Evolutionary conservation across 2,113 vertebrate genomes (phyloP), one percentile per base, ranked within the genome.

Genomic region (Tyrannus savana): DNA sequence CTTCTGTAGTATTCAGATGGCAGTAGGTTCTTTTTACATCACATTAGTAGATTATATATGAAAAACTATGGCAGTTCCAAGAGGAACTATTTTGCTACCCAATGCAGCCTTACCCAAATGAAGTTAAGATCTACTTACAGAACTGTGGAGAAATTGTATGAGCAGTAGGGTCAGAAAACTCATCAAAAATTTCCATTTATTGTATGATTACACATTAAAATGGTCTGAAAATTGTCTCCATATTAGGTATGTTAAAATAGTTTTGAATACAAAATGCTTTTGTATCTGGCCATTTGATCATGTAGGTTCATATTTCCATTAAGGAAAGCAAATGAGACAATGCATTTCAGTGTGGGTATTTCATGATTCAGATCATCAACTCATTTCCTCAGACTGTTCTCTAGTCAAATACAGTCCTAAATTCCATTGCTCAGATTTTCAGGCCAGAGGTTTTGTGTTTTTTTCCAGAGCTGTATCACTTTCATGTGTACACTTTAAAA

Each of bases 361-460:
- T 75, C 13, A 6, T 60, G 84, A 89, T 87, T 92, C 76, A 81
- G 55, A 75, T 75, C 60, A 92, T 41, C 86, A 78, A 22, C 69
- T 92, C 73, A 81, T 89, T 91, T 95, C 39, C 68, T 74, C 52
- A 75, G 60, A 89, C 30, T 90, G 14, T 76, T 94, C 59, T 64
- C 56, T 64, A 81, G 69, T 86, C 64, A 96, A 92, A 90, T 49
- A 64, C 6, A 74, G 44, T 79, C 39, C 71, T 52, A 56, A 78
- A 82, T 60, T 94, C 49, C 37, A 41, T 55, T 88, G 46, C 46
- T 88, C 23, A 71, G 46, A 41, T 88, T 94, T 90, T 88, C 33
- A 83, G 72, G 44, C 30, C 55, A 50, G 41, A 53, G 5, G 9
- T 35, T 75, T 81, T 81, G 6, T 33, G 12, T 4, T 33, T 74